Conservation (phyloP, 2,888 invertebrate genomes). For the Ecdyonurus torrentis region DNA sequence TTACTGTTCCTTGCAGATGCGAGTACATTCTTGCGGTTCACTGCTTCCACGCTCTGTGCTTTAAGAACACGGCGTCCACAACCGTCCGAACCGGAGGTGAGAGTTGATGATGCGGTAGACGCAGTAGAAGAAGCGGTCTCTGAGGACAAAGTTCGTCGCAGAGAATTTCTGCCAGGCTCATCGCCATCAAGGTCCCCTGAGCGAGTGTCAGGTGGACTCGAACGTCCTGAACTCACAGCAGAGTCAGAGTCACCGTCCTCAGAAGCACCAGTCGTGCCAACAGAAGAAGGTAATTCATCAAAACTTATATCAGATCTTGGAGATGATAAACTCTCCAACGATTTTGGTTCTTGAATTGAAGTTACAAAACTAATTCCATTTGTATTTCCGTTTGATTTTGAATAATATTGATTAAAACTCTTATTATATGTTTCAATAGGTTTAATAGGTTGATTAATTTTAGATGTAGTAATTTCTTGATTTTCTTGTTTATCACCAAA, state of each 20-base stretch:
- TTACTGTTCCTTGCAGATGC: constrained; percentile 75
- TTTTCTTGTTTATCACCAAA: constrained; percentile 25
- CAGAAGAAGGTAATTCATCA: constrained; percentile 20
- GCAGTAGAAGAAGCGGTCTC: constrained; percentile 46
- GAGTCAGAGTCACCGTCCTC: constrained; percentile 70
- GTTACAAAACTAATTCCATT: constrained; percentile 10
- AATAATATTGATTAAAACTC: neutral
- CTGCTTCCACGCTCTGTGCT: constrained; percentile 62
- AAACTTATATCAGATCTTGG: constrained; percentile 40
- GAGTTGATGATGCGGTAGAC: constrained; percentile 37
- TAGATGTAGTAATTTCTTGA: constrained; percentile 6
- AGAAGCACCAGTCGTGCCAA: constrained; percentile 50
- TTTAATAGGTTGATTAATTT: constrained; percentile 19
- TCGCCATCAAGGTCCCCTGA: constrained; percentile 34
- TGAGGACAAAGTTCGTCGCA: constrained; percentile 50
- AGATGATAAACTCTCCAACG: constrained; percentile 38
- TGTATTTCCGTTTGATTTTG: constrained; percentile 6
- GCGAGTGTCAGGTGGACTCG: constrained; percentile 34
- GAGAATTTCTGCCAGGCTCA: constrained; percentile 15
- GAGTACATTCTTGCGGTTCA: constrained; percentile 71
- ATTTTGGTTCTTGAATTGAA: constrained; percentile 26
- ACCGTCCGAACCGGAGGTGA: constrained; percentile 57
- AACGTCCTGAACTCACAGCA: constrained; percentile 70
- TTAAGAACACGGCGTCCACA: constrained; percentile 46
- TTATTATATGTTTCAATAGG: constrained; percentile 16